Conservation (phyloP, 2,888 invertebrate species). For the Scaptomyza reducta region DNA sequence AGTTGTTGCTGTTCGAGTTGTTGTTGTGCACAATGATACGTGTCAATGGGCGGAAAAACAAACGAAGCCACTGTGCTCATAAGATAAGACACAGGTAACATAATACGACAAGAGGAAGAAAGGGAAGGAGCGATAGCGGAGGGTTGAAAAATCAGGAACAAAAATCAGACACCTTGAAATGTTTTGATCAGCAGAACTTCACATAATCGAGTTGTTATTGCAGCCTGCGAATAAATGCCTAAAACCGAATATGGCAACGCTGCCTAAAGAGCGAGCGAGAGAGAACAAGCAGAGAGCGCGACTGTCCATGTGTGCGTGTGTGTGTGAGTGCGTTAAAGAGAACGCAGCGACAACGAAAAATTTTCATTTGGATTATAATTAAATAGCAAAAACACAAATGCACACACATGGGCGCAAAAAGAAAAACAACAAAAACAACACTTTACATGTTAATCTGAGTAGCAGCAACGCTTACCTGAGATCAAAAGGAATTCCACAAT, state of each 20-base stretch:
- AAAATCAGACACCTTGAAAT: neutral
- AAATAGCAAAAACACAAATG: slow-evolving; percentile 10
- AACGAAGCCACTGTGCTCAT: slow-evolving; percentile 26
- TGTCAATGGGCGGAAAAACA: slow-evolving; percentile 52
- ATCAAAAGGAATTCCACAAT: slow-evolving; percentile 25
- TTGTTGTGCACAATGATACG: slow-evolving; percentile 44
- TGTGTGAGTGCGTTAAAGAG: slow-evolving; percentile 7
- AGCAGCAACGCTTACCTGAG: slow-evolving; percentile 28
- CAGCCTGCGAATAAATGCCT: slow-evolving; percentile 1
- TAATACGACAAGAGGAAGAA: slow-evolving; percentile 3
- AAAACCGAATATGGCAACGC: slow-evolving; percentile 33
- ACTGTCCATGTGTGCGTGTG: slow-evolving; percentile 2
- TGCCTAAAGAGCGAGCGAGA: slow-evolving; percentile 2
- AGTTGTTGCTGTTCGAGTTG: slow-evolving; percentile 10
- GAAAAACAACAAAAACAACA: slow-evolving; percentile 3
- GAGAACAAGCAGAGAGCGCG: slow-evolving; percentile 3
- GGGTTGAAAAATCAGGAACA: slow-evolving; percentile 2
- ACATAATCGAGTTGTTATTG: slow-evolving; percentile 9
- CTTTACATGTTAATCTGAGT: slow-evolving; percentile 23
- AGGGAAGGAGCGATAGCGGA: neutral
- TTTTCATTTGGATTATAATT: slow-evolving; percentile 49
- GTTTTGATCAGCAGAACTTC: slow-evolving; percentile 3
- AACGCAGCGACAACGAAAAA: slow-evolving; percentile 28
- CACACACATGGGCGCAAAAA: neutral
- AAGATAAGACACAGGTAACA: slow-evolving; percentile 62